These are phyloP conservation scores for Troglohyphantes excavatus DNA, from an alignment of 2,888 invertebrate genomes.

Conservation along the genomic window DNA sequence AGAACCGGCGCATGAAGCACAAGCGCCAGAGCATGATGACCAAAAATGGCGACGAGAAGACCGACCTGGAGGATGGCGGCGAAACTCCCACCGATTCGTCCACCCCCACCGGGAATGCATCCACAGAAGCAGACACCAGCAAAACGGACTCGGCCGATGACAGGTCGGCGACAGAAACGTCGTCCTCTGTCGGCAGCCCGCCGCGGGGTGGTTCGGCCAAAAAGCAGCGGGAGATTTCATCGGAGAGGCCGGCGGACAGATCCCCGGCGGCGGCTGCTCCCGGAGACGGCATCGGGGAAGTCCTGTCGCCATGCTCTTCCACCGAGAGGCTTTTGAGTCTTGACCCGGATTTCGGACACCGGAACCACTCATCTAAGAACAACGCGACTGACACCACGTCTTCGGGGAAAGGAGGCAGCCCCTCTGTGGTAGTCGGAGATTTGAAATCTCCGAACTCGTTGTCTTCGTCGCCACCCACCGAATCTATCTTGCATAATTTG, in stretches of 20 bases:
- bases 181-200: conserved; percentile 75
- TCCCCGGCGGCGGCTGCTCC: conserved; percentile 58
- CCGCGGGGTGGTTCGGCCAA: conserved; percentile 54
- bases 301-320: conserved; percentile 66
- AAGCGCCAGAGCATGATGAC: conserved; percentile 80
- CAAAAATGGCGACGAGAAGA: conserved; percentile 80
- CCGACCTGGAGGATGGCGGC: conserved; percentile 65
- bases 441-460: conserved; percentile 69
- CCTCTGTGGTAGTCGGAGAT: conserved; percentile 28
- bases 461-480: conserved; percentile 75
- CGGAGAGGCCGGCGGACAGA: conserved; percentile 56
- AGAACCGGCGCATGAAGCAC: conserved; percentile 89
- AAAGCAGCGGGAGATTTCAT: conserved; percentile 62
- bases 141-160: conserved; percentile 77
- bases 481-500: conserved; percentile 65
- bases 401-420: conserved; percentile 62
- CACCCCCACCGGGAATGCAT: conserved; percentile 67
- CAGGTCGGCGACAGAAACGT: conserved; percentile 74
- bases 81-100: conserved; percentile 72
- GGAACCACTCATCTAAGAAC: conserved; percentile 55
- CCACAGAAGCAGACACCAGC: conserved; percentile 70
- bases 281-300: conserved; percentile 54
- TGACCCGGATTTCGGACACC: conserved; percentile 58
- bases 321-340: conserved; percentile 63
- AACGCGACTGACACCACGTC: conserved; percentile 17